Evolutionary conservation across 2,797 vertebrate genomes (phyloP), one percentile per base, ranked within the genome.

Genomic region (Alfaro cultratus): DNA sequence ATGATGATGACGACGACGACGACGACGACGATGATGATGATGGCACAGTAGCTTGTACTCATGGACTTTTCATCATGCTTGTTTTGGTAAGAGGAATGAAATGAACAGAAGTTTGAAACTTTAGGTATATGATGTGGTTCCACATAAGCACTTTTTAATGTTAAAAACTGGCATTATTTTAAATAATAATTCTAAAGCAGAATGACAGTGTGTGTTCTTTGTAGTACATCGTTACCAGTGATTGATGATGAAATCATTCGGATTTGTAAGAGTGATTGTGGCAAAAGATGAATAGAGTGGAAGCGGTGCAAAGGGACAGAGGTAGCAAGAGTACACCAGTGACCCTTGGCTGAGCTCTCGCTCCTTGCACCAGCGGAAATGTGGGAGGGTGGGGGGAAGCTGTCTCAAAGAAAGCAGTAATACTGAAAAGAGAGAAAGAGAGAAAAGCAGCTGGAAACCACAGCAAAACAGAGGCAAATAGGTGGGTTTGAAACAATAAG

Each of bases 301-400:
- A 89, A 89, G 86, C 82, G 85, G 89, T 89, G 84, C 85, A 81
- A 45, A 71, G 85, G 85, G 91, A 90, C 46, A 34, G 83, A 83
- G 85, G 81, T 80, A 91, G 92, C 87, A 91, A 91, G 86, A 92
- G 89, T 90, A 89, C 87, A 90, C 85, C 85, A 76, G 51, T 94
- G 94, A 96, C 92, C 95, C 93, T 94, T 95, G 94, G 94, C 95
- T 96, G 95, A 96, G 95, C 95, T 94, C 86, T 86, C 91, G 89
- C 86, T 93, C 91, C 93, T 93, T 87, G 83, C 85, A 93, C 89
- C 92, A 90, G 90, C 93, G 92, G 93, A 94, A 94, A 93, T 82
- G 88, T 86, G 78, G 80, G 85, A 88, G 90, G 87, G 85, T 81
- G 88, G 88, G 87, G 13, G 74, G 85, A 78, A 79, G 84, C 80